Percentiles rank a stretch among this genome's conserved stretches.
Conservation (phyloP, 2,888 invertebrate genomes). For the Rhamphomyia laevipes region DNA sequence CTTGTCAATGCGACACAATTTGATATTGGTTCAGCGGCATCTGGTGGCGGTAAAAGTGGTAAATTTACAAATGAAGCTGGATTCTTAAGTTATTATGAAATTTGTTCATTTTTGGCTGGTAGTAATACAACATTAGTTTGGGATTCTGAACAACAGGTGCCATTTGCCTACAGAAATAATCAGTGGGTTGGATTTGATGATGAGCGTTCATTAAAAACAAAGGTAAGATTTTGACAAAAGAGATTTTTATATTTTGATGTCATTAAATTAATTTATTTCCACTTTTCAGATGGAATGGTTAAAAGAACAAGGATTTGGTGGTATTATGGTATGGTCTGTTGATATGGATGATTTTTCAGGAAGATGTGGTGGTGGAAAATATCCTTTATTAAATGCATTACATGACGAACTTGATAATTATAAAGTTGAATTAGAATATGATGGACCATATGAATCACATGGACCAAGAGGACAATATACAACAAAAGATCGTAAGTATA, state of each 20-base stretch:
- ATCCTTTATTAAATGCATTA: constrained; percentile 78
- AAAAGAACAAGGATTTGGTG: constrained; percentile 87
- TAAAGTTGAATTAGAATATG: constrained; percentile 68
- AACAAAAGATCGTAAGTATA: constrained; percentile 74
- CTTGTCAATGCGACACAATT: constrained; percentile 76
- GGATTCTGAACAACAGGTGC: constrained; percentile 93
- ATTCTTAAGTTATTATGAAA: constrained; percentile 90
- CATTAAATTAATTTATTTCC: background rate
- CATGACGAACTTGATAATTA: constrained; percentile 74
- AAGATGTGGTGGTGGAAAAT: constrained; percentile 80
- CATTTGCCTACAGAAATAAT: constrained; percentile 81
- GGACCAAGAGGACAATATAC: constrained; percentile 63
- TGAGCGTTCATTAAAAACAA: constrained; percentile 79
- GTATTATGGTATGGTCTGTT: constrained; percentile 94
- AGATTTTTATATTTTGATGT: background rate
- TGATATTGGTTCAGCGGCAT: constrained; percentile 84
- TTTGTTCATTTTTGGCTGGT: constrained; percentile 80
- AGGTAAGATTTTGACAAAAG: constrained; percentile 45
- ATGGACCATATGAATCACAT: constrained; percentile 73
- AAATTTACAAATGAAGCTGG: constrained; percentile 89
- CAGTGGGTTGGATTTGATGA: constrained; percentile 96
- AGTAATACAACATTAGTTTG: constrained; percentile 87
- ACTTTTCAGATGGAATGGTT: constrained; percentile 74
- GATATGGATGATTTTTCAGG: constrained; percentile 93
- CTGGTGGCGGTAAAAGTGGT: constrained; percentile 74